Percentiles rank a stretch among this genome's conserved stretches.
These are phyloP conservation scores for Mechanitis messenoides DNA, from an alignment of 2,888 invertebrate species.

Conservation along the genomic window DNA sequence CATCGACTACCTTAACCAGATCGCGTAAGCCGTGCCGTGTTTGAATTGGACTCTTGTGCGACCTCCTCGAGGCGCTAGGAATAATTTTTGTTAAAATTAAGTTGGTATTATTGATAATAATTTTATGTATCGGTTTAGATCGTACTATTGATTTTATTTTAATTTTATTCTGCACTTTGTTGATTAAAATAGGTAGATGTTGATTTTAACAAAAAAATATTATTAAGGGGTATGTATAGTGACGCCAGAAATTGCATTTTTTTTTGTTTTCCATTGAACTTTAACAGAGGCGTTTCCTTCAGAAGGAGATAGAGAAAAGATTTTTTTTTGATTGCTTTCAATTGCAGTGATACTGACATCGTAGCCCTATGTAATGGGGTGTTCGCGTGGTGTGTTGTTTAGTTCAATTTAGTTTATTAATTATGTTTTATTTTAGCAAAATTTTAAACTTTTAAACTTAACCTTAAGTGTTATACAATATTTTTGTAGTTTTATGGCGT, in stretches of 20 bases:
- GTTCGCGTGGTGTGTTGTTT: constrained; percentile 71
- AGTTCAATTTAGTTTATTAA: constrained; percentile 78
- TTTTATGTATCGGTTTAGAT: constrained; percentile 73
- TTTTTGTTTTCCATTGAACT: constrained; percentile 50
- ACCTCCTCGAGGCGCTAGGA: constrained; percentile 49
- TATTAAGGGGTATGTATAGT: constrained; percentile 54
- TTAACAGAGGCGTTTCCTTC: constrained; percentile 52
- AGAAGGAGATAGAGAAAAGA: constrained; percentile 50
- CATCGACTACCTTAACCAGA: constrained; percentile 78
- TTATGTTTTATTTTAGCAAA: constrained; percentile 77
- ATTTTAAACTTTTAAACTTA: constrained; percentile 60
- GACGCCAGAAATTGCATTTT: constrained; percentile 74
- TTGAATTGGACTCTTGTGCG: constrained; percentile 42
- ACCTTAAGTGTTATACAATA: constrained; percentile 75
- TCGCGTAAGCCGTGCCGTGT: constrained; percentile 59
- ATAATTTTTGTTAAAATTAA: constrained; percentile 74
- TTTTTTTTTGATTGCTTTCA: constrained; percentile 57
- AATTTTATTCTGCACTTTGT: constrained; percentile 75
- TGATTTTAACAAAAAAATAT: constrained; percentile 64
- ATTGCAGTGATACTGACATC: constrained; percentile 68
- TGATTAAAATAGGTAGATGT: constrained; percentile 59
- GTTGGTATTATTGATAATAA: constrained; percentile 75
- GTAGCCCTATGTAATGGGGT: constrained; percentile 67
- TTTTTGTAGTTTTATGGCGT: constrained; percentile 69
- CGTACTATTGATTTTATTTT: constrained; percentile 74